Base-by-base conservation (phyloP, 2,888 invertebrate genomes). In the Coelogynopora nodosa region DNA sequence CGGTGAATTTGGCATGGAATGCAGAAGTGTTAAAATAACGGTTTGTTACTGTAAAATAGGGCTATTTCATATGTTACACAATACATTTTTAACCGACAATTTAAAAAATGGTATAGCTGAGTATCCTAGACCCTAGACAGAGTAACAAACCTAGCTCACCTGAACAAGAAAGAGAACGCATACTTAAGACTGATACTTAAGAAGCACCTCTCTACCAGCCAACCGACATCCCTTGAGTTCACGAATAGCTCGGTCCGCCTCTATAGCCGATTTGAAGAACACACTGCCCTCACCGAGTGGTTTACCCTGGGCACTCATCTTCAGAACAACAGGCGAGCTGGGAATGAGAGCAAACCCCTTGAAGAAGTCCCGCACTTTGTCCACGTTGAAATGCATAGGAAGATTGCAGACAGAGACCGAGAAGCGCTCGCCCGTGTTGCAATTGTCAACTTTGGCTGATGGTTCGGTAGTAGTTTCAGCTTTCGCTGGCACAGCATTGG, bases 231-330 rank as follows among this genome's bases (percentile, higher is more conserved):
- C 82, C 23, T 82, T 30, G 82, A 82, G 31, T 31, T 82, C 82
- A 5, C 82, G 82, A 31, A 82, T 82, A 27, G 31, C 82, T 13
- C 82, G 82, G 27, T 82, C 82, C 5, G 31, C 82, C 23, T 82
- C 82, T 10, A 82, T 31, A 82, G 82, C 29, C 18, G 30, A 30
- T 29, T 82, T 30, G 31, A 82, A 31, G 30, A 5, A 30, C 18
- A 82, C 31, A 31, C 29, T 82, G n/a, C 82, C 82, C 28, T 82
- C 82, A 29, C 82, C 82, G 18, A 82, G 31, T 1, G 82, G 82
- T 31, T 82, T 82, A 5, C 82, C 82, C 28, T 82, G 82, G 5
- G 82, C 82, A 82, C 82, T 82, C 29, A 82, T 82, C 18, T 31
- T 30, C 29, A 82, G 23, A 27, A 82, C 31, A 26, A 82, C 27